phyloP scores from a whole-genome alignment of 2,888 invertebrate genomes.

The Limnephilus lunatus region DNA sequence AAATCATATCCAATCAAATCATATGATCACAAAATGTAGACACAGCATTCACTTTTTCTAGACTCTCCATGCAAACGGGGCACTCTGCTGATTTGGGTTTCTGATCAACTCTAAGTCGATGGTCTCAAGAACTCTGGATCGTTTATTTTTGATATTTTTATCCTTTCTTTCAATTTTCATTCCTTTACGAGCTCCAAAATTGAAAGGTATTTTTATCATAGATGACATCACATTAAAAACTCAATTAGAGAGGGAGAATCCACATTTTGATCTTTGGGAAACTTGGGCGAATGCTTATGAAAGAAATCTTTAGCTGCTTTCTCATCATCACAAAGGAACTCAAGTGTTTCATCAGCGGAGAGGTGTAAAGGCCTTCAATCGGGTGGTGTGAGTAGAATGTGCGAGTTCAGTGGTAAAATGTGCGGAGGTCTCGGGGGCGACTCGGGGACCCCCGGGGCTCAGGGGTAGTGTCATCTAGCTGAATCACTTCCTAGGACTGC shows the following conservation, averaged over 20 bases:
- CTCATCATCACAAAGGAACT: conserved; percentile 32
- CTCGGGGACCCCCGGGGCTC: background rate
- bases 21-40: conserved; percentile 67
- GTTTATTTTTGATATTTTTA: background rate
- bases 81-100: conserved; percentile 52
- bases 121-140: background rate
- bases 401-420: background rate
- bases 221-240: conserved; percentile 6
- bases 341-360: background rate
- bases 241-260: background rate
- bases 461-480: background rate
- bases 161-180: background rate
- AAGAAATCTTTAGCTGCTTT: conserved; percentile 18
- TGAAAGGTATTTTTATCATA: conserved; percentile 3
- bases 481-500: background rate
- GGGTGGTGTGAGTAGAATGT: background rate
- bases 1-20: conserved; percentile 63
- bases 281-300: background rate
- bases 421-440: too few relatives aligned
- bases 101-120: conserved; percentile 4
- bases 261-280: background rate
- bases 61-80: conserved; percentile 66
- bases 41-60: conserved; percentile 60
- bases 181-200: background rate
- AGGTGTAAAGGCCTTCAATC: background rate